Base-by-base conservation (phyloP, 2,113 vertebrate genomes). In the Rhynchopsitta pachyrhyncha region DNA sequence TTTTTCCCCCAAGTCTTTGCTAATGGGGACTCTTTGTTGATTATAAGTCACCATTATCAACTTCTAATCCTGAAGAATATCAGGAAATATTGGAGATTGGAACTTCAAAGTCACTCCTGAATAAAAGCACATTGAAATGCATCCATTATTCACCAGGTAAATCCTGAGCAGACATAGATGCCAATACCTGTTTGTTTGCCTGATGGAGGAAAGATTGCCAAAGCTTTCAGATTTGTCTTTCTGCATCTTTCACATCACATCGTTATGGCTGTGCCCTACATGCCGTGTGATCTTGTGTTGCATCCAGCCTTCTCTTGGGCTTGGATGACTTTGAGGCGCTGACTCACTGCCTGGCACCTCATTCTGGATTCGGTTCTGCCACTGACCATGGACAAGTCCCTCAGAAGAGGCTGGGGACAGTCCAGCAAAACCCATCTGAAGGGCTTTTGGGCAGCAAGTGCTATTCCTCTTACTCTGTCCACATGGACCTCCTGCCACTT, bases 111-210 rank as follows among this genome's bases (percentile, higher is more conserved):
- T 67, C 37, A 14, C 49, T 92, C 95, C 94, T 97, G 91, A 97
- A 96, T 94, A 93, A 97, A 97, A 98, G 33, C 95, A 90, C 87
- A 73, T 6, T 19, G 82, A 42, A 63, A 69, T 28, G 23, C 81
- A 97, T 98, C 87, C 94, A 93, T 98, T 96, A 98, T 98, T 98
- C 90, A 97, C 78, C 29, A 89, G 91, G 94, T 91, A 88, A 96
- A 92, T 95, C 88, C 95, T 94, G 79, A 95, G 87, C 95, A 97
- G 97, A 94, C 88, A 19, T 5, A 60, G 68, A 82, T 96, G 95
- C 89, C 94, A 96, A 95, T 93, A 94, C 66, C 80, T 95, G 68
- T 95, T 97, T 92, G 82, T 93, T 96, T 97, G 81, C 60, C 86
- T 95, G 70, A 90, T 84, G 91, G 76, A 13, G 49, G 62, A 78